Percentiles rank a stretch among this genome's conserved stretches.
phyloP scores from a whole-genome alignment of 2,888 invertebrate species.

The Drosophila subquinaria region DNA sequence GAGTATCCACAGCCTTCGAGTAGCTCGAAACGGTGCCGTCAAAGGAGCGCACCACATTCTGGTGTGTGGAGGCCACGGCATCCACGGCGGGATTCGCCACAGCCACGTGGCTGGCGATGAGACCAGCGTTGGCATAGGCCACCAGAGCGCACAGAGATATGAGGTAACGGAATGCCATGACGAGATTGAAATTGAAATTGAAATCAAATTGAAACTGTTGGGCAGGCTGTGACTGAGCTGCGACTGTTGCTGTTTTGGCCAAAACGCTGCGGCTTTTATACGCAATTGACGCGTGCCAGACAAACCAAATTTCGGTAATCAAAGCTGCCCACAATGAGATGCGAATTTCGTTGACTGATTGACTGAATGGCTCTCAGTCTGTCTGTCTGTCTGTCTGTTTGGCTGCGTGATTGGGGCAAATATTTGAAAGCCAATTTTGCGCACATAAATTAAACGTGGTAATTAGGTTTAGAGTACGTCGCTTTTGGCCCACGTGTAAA shows the following conservation, averaged over 20 bases:
- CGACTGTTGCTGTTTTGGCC: conserved; percentile 73
- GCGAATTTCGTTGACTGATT: conserved; percentile 38
- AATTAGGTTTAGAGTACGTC: conserved; percentile 63
- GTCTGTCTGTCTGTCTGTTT: conserved; percentile 12
- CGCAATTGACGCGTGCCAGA: conserved; percentile 68
- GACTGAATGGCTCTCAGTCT: conserved; percentile 21
- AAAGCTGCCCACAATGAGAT: conserved; percentile 65
- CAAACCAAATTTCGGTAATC: conserved; percentile 37
- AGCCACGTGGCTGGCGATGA: conserved; percentile 79
- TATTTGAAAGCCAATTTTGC: conserved; percentile 71
- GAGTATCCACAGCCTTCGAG: conserved; percentile 88
- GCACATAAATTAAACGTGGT: conserved; percentile 65
- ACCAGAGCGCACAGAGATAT: conserved; percentile 88
- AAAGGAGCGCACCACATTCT: conserved; percentile 87
- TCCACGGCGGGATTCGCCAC: conserved; percentile 79
- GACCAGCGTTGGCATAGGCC: conserved; percentile 88
- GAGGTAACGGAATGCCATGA: conserved; percentile 86
- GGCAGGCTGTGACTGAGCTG: conserved; percentile 42
- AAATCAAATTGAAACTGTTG: conserved; percentile 24
- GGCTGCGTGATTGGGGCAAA: conserved; percentile 48
- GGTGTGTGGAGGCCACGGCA: conserved; percentile 86
- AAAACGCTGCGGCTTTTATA: conserved; percentile 68
- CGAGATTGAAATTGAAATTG: conserved; percentile 19
- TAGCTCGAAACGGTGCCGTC: conserved; percentile 87
- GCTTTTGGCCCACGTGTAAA: conserved; percentile 71